These are phyloP conservation scores for Nasua narica DNA, from an alignment of 2,797 vertebrate species.

Conservation along the genomic window DNA sequence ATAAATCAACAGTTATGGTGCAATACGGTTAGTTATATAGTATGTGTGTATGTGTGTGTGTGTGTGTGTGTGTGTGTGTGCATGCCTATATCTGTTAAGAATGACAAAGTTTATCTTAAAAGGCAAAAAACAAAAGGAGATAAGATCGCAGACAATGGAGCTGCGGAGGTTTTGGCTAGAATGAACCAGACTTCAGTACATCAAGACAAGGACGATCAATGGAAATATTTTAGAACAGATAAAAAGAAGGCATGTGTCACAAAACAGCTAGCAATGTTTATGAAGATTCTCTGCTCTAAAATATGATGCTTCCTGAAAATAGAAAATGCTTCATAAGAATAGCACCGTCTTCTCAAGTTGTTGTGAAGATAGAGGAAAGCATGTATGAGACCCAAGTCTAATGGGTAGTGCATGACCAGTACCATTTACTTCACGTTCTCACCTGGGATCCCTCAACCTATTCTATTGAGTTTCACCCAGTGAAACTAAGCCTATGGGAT, in stretches of 20 bases:
- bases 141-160: background rate
- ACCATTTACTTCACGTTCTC: background rate
- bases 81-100: background rate
- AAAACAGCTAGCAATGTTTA: background rate
- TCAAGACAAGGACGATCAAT: background rate
- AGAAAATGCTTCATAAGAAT: background rate
- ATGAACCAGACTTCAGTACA: background rate
- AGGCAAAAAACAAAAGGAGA: background rate
- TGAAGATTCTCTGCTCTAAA: constrained; percentile 30
- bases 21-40: background rate
- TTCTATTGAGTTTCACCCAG: too few relatives aligned
- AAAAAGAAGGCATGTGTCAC: background rate
- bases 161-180: background rate
- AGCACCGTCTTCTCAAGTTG: background rate
- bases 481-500: background rate
- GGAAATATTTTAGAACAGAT: background rate
- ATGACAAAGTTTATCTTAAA: background rate
- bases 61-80: background rate
- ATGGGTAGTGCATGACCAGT: too few relatives aligned
- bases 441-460: background rate
- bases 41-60: background rate
- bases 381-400: background rate
- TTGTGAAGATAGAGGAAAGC: background rate
- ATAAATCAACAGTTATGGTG: background rate
- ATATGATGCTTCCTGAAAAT: constrained; percentile 11